Evolutionary conservation across 2,888 invertebrate species (phyloP).

Genomic region (Acrobasis suavella): DNA sequence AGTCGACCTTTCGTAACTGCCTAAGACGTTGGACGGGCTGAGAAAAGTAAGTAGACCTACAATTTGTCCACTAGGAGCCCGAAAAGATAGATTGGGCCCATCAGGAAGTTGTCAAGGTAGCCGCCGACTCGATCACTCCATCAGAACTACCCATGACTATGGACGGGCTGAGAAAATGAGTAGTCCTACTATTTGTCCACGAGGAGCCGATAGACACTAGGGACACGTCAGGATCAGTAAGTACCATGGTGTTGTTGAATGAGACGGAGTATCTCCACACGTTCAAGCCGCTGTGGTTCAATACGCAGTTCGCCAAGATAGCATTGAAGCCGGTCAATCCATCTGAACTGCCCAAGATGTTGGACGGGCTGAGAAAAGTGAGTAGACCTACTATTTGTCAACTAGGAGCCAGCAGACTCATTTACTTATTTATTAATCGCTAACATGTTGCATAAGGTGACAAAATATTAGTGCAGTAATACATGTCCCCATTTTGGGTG

Average conservation of each 20-base stretch:
- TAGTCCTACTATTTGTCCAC: no score
- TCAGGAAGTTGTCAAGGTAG: slow-evolving; percentile 99
- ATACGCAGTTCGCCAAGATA: slow-evolving; percentile 99
- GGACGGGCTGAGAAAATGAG: slow-evolving; percentile 97
- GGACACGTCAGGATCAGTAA: no score
- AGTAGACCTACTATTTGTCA: no score
- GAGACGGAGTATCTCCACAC: slow-evolving; percentile 94
- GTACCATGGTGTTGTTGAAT: no score
- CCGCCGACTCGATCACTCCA: slow-evolving; percentile 99
- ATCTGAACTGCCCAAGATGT: slow-evolving; percentile 99
- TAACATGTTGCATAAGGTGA: no score
- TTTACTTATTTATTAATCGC: no score
- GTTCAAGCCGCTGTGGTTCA: slow-evolving; percentile 95
- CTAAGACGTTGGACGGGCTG: slow-evolving; percentile 99
- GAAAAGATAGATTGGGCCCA: no score
- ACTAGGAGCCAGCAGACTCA: no score
- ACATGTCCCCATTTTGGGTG: no score
- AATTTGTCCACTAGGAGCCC: no score
- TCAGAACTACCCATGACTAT: slow-evolving; percentile 99
- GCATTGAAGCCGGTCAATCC: slow-evolving; percentile 99
- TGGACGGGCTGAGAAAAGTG: slow-evolving; percentile 98
- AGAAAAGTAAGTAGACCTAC: slow-evolving; percentile 89
- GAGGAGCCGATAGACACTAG: no score
- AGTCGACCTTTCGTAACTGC: slow-evolving; percentile 98
- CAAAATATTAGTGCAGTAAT: no score